A percentile compares a stretch with the other conserved stretches of the same genome.
Evolutionary conservation across 1,140 invertebrate species (phyloP).

Genomic region (Magallana angulata): DNA sequence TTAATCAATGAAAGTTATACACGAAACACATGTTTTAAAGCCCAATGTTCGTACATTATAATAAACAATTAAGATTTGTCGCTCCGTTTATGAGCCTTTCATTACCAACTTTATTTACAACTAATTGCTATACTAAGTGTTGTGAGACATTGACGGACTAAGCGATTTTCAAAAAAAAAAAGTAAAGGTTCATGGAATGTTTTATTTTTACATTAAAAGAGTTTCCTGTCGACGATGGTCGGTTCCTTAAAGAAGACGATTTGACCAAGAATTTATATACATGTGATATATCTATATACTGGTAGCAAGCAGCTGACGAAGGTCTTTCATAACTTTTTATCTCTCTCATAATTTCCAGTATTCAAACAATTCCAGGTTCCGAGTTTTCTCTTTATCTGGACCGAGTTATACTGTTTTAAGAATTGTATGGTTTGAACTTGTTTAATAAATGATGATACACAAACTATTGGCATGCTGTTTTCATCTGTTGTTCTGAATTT

Average conservation of each 20-base stretch:
- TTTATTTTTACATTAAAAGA: background rate
- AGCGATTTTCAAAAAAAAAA: too few relatives aligned
- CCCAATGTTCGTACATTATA: too few relatives aligned
- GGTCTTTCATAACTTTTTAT: constrained; percentile 8
- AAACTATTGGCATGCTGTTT: background rate
- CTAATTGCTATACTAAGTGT: too few relatives aligned
- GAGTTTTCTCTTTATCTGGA: background rate
- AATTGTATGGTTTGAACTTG: background rate
- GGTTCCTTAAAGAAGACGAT: background rate
- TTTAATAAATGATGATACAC: constrained; percentile 3
- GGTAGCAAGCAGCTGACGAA: background rate
- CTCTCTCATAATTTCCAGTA: background rate
- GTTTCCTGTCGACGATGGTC: background rate
- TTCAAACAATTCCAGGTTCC: background rate
- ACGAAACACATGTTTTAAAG: background rate
- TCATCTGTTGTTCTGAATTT: background rate
- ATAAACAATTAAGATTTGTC: too few relatives aligned
- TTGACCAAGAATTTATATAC: background rate
- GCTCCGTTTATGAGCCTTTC: too few relatives aligned
- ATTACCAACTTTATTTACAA: too few relatives aligned
- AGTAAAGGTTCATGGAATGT: too few relatives aligned
- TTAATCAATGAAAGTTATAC: background rate
- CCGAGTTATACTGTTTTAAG: background rate
- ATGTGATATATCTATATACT: background rate
- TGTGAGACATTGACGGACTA: too few relatives aligned